phyloP scores from a whole-genome alignment of 2,888 invertebrate genomes.

The Trissonchulus latispiculum region DNA sequence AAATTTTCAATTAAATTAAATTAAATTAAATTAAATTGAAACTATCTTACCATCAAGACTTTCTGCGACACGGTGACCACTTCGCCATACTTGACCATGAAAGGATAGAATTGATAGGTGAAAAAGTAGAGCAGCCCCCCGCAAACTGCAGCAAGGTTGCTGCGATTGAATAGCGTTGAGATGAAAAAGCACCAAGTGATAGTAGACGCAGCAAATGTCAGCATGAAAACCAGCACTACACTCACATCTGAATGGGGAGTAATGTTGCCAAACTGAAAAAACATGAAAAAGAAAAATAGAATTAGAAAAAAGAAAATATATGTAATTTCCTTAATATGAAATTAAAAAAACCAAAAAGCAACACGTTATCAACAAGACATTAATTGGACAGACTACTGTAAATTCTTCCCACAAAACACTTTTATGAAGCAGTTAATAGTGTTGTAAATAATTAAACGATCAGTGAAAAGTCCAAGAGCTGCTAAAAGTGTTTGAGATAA shows the following conservation, averaged over 20 bases:
- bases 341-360: background rate
- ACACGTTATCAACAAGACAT: no score
- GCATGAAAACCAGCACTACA: slow-evolving; percentile 58
- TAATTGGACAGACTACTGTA: no score
- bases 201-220: slow-evolving; percentile 52
- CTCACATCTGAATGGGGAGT: slow-evolving; percentile 58
- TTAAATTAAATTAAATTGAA: no score
- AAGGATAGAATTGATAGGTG: slow-evolving; percentile 45
- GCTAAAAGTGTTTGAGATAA: no score
- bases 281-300: no score
- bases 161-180: slow-evolving; percentile 53
- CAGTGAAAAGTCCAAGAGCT: no score
- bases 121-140: slow-evolving; percentile 50
- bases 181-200: slow-evolving; percentile 51
- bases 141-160: slow-evolving; percentile 54
- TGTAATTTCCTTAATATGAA: background rate
- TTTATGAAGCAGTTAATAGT: no score
- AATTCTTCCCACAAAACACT: no score
- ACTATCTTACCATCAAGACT: slow-evolving; percentile 38
- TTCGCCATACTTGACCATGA: slow-evolving; percentile 43
- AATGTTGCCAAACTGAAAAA: slow-evolving; percentile 56
- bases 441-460: no score
- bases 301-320: background rate
- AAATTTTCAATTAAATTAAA: no score
- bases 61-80: slow-evolving; percentile 32